These are phyloP conservation scores for Conistra vaccinii DNA, from an alignment of 2,888 invertebrate species.

Conservation along the genomic window DNA sequence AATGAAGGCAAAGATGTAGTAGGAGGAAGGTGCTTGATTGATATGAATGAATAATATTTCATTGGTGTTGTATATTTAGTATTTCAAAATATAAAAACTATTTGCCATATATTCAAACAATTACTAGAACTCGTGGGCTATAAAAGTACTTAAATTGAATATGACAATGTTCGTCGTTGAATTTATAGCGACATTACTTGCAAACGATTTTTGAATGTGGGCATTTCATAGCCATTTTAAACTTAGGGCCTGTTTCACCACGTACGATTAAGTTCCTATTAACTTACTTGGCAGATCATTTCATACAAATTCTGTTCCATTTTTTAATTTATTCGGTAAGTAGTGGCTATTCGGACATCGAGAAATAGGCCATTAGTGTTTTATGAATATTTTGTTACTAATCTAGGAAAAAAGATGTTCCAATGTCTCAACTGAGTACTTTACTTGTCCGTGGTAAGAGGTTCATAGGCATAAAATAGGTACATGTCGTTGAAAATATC, in stretches of 20 bases:
- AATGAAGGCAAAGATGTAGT: background rate
- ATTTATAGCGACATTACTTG: conserved; percentile 20
- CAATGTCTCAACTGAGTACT: background rate
- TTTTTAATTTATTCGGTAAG: no score
- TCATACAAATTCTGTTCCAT: no score
- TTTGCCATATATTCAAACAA: conserved; percentile 16
- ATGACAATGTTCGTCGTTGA: background rate
- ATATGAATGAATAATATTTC: background rate
- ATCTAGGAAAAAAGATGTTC: no score
- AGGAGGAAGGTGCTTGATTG: background rate
- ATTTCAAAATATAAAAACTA: conserved; percentile 1
- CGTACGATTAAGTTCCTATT: no score
- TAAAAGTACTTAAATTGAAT: conserved; percentile 38
- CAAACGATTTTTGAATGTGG: background rate
- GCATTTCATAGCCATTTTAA: conserved; percentile 4
- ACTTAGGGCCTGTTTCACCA: no score
- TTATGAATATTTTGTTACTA: background rate
- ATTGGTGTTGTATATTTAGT: background rate
- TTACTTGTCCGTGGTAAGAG: background rate
- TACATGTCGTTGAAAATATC: no score
- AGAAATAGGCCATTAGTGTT: no score
- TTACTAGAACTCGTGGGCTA: conserved; percentile 9
- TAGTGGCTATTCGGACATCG: no score
- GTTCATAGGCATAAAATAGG: background rate
- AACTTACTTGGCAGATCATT: no score